A percentile compares a stretch with the other conserved stretches of the same genome.
Conservation (phyloP, 2,888 invertebrate species). For the Yponomeuta evonymella region DNA sequence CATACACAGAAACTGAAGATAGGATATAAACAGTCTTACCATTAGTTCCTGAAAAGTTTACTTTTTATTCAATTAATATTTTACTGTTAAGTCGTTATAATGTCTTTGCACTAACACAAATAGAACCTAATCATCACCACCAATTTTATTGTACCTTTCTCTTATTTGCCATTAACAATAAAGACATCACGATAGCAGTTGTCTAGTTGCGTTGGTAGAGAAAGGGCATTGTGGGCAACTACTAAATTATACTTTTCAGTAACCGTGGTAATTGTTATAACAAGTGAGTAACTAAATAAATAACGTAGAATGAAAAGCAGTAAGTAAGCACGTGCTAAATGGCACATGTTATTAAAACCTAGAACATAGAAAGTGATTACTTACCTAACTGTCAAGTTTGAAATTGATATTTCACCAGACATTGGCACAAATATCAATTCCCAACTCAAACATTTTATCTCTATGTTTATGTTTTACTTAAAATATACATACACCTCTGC, state of each 20-base stretch:
- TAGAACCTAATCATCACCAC: no score
- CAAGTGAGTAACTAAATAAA: not conserved
- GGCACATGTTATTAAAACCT: constrained; percentile 69
- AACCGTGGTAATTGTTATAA: not conserved
- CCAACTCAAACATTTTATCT: not conserved
- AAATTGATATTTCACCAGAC: constrained; percentile 8
- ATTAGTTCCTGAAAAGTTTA: no score
- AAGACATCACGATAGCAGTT: no score
- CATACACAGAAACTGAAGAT: not conserved
- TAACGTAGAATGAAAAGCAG: constrained; percentile 1
- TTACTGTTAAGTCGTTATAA: no score
- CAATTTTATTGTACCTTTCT: no score
- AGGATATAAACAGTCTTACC: not conserved
- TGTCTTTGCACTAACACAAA: no score
- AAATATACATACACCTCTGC: not conserved
- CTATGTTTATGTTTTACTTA: not conserved
- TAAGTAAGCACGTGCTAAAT: constrained; percentile 62
- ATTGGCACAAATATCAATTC: not conserved
- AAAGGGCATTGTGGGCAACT: not conserved
- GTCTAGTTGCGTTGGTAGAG: no score
- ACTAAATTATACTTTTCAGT: not conserved
- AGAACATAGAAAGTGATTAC: constrained; percentile 33
- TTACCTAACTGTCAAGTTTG: constrained; percentile 34
- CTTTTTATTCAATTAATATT: no score
- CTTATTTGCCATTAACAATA: no score